Evolutionary conservation across 2,797 vertebrate species (phyloP), one percentile per base, ranked within the genome.

Genomic region (Anguilla pacifica): DNA sequence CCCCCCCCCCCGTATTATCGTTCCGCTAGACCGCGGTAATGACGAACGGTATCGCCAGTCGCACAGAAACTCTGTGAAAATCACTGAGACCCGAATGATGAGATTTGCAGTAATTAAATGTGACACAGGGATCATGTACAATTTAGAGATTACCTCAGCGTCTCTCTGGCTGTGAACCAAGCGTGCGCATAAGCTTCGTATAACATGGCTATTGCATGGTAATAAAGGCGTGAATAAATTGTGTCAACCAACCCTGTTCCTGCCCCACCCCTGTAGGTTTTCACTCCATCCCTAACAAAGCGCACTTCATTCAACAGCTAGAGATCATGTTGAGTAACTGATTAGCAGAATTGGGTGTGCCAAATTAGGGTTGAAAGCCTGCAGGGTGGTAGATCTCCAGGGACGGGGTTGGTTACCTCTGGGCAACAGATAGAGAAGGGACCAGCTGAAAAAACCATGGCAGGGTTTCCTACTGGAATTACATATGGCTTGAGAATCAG

Each of bases 1-100:
- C 31, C 31, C 31, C 35, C 35, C 35, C 35, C 35, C 35, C 35
- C 84, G 88, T 92, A 25, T 74, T 86, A 86, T 64, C 49, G 83
- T 84, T 51, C 25, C 22, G 64, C 11, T 6, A 35, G 57, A n/a
- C 35, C 25, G 15, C 67, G 9, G 64, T 64, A 15, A 46, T 64
- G 84, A 43, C 46, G 31, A 85, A 85, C 64, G 28, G n/a, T 61
- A 11, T 67, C 19, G 9, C 39, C 84, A n/a, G 57, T 22, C 57
- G 10, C 67, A 39, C 51, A 84, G 13, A 57, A 35, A 17, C n/a
- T 84, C 83, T 13, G 13, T 35, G 2, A 1, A 59, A 59, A 84
- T 84, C 1, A 67, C 49, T 85, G 84, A 3, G 84, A 28, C 19
- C 35, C 9, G 28, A 46, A 70, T 1, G 85, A 46, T n/a, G 85